Evolutionary conservation across 2,888 invertebrate species (phyloP).

Genomic region (Shargacucullia verbasci): DNA sequence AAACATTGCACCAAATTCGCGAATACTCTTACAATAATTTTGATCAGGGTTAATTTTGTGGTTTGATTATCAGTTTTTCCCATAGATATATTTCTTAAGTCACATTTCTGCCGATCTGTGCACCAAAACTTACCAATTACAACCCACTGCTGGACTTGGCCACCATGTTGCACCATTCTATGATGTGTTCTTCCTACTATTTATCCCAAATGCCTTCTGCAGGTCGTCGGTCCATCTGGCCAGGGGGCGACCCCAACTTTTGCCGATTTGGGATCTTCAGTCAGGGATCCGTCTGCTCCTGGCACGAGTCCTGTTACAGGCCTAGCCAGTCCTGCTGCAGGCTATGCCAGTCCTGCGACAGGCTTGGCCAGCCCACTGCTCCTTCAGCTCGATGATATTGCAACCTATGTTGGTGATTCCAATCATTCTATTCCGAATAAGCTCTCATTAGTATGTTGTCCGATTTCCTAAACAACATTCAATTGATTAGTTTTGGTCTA

Average conservation of each 20-base stretch:
- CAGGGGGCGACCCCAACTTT: neutral
- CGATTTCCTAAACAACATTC: no score
- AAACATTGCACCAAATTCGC: no score
- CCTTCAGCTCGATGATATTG: constrained; percentile 18
- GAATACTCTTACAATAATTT: no score
- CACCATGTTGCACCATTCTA: neutral
- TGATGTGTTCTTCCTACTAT: neutral
- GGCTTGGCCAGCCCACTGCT: neutral
- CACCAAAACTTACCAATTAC: neutral
- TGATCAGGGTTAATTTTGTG: no score
- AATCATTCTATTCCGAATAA: constrained; percentile 18
- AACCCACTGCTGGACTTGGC: neutral
- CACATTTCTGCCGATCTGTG: no score
- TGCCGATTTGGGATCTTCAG: neutral
- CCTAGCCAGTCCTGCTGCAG: no score
- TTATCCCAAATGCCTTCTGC: constrained; percentile 9
- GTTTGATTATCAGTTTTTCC: no score
- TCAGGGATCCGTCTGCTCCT: neutral
- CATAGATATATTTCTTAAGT: no score
- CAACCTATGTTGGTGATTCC: constrained; percentile 38
- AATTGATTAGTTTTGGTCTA: neutral
- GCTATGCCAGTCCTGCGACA: neutral
- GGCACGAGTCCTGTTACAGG: neutral
- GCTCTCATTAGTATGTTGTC: constrained; percentile 17
- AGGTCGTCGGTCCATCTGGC: constrained; percentile 21